These are phyloP conservation scores for Perdita meconis DNA, from an alignment of 2,888 invertebrate genomes.

Conservation along the genomic window DNA sequence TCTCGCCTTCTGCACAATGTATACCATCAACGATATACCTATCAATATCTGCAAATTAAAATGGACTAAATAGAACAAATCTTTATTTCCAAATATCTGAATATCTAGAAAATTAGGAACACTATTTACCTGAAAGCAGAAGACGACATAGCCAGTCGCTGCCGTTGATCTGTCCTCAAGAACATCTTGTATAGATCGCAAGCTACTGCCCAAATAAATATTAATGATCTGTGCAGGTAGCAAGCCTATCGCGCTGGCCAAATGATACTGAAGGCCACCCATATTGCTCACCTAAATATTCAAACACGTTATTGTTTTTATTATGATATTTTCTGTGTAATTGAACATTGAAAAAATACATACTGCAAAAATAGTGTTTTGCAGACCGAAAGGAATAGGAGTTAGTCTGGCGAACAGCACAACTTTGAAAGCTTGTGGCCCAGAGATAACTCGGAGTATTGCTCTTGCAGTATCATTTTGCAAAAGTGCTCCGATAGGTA, in stretches of 20 bases:
- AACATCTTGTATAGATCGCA: conserved; percentile 96
- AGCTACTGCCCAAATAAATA: conserved; percentile 94
- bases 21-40: conserved; percentile 91
- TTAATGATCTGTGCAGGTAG: conserved; percentile 94
- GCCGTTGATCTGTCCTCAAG: conserved; percentile 90
- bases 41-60: conserved; percentile 91
- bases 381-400: conserved; percentile 96
- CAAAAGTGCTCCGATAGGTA: conserved; percentile 85
- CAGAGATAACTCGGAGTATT: conserved; percentile 93
- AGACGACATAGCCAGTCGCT: conserved; percentile 91
- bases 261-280: conserved; percentile 90
- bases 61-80: too few species aligned
- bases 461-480: conserved; percentile 92
- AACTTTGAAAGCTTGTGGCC: conserved; percentile 94
- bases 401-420: conserved; percentile 94
- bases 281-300: conserved; percentile 90
- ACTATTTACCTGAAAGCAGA: conserved; percentile 91
- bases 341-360: conserved; percentile 83
- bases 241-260: conserved; percentile 92
- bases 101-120: too few species aligned
- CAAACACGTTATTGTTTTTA: conserved; percentile 15
- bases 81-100: too few species aligned
- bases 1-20: conserved; percentile 92
- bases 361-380: conserved; percentile 96
- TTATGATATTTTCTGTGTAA: neutral